Base-by-base conservation (phyloP, 2,888 invertebrate species). In the Thyatira batis region DNA sequence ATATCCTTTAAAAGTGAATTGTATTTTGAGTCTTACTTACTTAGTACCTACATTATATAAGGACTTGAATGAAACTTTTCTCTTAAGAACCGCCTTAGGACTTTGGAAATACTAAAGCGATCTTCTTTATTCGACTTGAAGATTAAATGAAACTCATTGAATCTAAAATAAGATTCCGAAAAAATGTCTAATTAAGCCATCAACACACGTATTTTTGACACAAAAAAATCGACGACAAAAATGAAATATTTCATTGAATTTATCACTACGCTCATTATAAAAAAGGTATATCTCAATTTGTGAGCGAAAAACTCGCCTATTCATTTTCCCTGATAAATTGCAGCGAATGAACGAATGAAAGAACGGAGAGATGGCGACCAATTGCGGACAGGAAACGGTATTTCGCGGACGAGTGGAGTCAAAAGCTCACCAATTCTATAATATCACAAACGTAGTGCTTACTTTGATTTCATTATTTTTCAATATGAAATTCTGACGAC, bases 311-410 rank as follows among this genome's bases (percentile, higher is more conserved):
- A 64, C 63, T 65, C 61, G 60, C 61, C 63, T 58, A 61, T 73
- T 72, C 67, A 72, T 76, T 69, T 67, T 67, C 65, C 49, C 60
- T 78, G 73, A 74, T 72, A 75, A 73, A 77, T 76, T 71, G 71
- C 67, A 68, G 53, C 49, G 52, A 66, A 69, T 60, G 60, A 62
- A 54, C 50, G 53, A 66, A 69, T 60, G 60, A 63, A 54, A 55
- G 54, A 58, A 59, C 55, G 57, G 57, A 63, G 60, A 58, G 56
- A 53, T 48, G 17, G 48, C 46, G 49, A 51, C 55, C 65, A 60
- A 63, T 67, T 60, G 59, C 58, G 56, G 64, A 68, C 67, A 63
- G 67, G 62, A 66, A 67, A 52, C 57, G 55, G 60, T 63, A 55
- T 53, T 55, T 58, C 53, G 43, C 56, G 61, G 57, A 56, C 48